phyloP scores from a whole-genome alignment of 2,113 vertebrate genomes.

The Struthio camelus region DNA sequence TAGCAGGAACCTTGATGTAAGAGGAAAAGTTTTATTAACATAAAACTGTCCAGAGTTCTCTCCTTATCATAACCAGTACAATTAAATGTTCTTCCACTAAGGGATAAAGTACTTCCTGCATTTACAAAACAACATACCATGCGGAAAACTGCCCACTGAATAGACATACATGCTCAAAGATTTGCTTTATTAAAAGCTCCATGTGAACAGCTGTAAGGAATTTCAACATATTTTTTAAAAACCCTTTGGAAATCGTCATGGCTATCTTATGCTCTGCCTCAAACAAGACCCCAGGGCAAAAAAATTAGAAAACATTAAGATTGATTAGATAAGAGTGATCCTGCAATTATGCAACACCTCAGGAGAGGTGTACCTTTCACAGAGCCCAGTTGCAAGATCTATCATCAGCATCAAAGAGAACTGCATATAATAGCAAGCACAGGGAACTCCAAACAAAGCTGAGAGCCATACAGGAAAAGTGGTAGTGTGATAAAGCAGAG shows the following conservation, averaged over 20 bases:
- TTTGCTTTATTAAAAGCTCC: background rate
- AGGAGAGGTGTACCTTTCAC: constrained; percentile 28
- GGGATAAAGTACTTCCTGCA: constrained; percentile 31
- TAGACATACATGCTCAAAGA: background rate
- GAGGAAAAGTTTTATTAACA: constrained; percentile 3
- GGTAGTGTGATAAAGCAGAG: constrained; percentile 62
- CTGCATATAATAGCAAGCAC: constrained; percentile 46
- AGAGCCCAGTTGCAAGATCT: constrained; percentile 11
- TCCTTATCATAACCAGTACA: constrained; percentile 4
- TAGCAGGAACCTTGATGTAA: background rate
- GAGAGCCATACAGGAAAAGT: constrained; percentile 63
- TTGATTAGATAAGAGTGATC: constrained; percentile 61
- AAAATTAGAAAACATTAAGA: constrained; percentile 58
- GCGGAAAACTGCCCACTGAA: background rate
- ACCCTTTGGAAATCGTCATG: constrained; percentile 14
- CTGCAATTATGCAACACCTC: constrained; percentile 47
- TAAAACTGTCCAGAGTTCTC: background rate
- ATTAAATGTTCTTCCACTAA: background rate
- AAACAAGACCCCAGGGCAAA: constrained; percentile 28
- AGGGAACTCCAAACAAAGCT: constrained; percentile 66
- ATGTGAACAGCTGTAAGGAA: background rate
- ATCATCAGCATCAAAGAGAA: constrained; percentile 54
- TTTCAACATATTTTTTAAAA: background rate
- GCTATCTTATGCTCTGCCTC: background rate
- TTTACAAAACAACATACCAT: constrained; percentile 4